Percentiles rank a stretch among this genome's conserved stretches.
Conservation (phyloP, 1,140 invertebrate genomes). For the Macrobrachium rosenbergii region DNA sequence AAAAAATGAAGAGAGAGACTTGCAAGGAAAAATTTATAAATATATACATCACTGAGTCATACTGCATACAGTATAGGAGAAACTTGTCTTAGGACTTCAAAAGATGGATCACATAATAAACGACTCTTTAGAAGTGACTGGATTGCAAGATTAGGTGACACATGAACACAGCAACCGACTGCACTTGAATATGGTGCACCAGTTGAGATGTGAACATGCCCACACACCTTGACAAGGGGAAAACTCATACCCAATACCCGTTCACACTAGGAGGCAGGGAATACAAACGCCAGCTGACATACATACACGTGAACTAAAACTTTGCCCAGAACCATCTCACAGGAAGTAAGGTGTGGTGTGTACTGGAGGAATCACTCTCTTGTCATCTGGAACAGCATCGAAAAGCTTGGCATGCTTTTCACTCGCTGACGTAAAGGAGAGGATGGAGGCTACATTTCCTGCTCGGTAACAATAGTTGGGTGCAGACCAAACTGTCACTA, state of each 20-base stretch:
- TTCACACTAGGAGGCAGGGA: conserved; percentile 48
- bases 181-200: background rate
- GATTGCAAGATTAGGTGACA: no score
- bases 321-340: conserved; percentile 70
- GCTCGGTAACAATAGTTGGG: conserved; percentile 97
- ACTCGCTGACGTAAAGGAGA: conserved; percentile 85
- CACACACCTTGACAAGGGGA: conserved; percentile 7
- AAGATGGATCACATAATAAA: no score
- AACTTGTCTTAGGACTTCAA: no score
- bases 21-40: no score
- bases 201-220: background rate
- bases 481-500: conserved; percentile 97
- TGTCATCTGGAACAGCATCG: conserved; percentile 91
- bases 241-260: conserved; percentile 51
- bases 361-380: conserved; percentile 91
- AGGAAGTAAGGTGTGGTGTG: conserved; percentile 97
- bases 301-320: conserved; percentile 27
- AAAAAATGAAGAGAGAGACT: no score
- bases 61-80: no score
- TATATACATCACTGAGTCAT: no score
- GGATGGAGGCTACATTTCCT: conserved; percentile 92
- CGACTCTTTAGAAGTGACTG: no score
- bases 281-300: conserved; percentile 38
- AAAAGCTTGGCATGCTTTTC: conserved; percentile 89
- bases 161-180: background rate